These are phyloP conservation scores for Sorex araneus DNA, from an alignment of 2,113 vertebrate species.

Conservation along the genomic window DNA sequence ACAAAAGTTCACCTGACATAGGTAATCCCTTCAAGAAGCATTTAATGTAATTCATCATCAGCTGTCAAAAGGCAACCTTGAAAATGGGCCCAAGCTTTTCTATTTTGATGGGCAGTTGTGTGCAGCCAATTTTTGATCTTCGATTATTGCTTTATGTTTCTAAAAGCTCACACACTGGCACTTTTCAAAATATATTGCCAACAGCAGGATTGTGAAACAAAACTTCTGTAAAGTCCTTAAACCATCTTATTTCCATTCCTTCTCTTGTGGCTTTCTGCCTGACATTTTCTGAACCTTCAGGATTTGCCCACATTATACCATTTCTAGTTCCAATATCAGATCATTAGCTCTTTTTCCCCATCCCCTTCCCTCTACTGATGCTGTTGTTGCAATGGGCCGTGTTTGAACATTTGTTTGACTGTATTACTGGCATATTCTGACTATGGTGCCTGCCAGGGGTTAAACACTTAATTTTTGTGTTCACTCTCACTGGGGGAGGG, in stretches of 20 bases:
- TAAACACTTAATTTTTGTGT: too few relatives aligned
- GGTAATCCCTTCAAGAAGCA: not conserved
- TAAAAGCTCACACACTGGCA: slow-evolving; percentile 17
- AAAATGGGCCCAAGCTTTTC: not conserved
- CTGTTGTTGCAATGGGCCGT: too few relatives aligned
- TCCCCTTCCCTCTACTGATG: too few relatives aligned
- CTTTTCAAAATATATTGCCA: not conserved
- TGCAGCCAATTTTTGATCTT: not conserved
- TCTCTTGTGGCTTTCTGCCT: not conserved
- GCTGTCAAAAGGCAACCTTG: not conserved
- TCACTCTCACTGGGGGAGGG: too few relatives aligned
- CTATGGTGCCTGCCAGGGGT: too few relatives aligned
- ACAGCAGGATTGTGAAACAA: not conserved
- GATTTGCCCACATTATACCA: not conserved
- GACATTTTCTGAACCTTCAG: not conserved
- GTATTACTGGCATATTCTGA: too few relatives aligned
- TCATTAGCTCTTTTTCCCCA: too few relatives aligned
- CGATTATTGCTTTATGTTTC: not conserved
- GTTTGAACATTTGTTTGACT: too few relatives aligned
- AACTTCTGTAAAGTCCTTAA: not conserved
- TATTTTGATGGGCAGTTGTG: not conserved
- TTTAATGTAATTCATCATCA: not conserved
- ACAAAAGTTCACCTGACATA: not conserved
- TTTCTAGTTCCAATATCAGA: not conserved
- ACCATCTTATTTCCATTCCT: not conserved